Evolutionary conservation across 2,888 invertebrate genomes (phyloP).

Genomic region (Trachelus iudaicus): DNA sequence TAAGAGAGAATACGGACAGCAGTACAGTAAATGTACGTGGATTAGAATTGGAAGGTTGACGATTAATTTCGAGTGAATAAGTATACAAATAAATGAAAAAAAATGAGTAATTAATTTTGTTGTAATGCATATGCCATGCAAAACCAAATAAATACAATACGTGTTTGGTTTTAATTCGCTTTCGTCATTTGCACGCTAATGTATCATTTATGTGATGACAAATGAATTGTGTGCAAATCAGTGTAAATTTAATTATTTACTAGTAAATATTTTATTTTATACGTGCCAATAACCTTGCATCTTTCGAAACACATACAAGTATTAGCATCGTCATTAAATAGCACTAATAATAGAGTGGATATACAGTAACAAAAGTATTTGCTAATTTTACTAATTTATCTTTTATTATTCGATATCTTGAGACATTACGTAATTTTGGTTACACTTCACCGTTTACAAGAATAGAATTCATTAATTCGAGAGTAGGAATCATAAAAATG

Average conservation of each 20-base stretch:
- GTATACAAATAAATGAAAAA: conserved; percentile 15
- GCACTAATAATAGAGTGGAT: too few relatives aligned
- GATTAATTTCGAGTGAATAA: conserved; percentile 16
- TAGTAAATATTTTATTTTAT: not conserved
- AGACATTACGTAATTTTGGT: not conserved
- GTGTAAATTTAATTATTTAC: not conserved
- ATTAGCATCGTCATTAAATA: too few relatives aligned
- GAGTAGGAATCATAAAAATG: not conserved
- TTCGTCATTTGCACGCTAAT: conserved; percentile 5
- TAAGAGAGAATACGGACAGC: not conserved
- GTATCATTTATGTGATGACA: not conserved
- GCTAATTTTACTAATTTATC: too few relatives aligned
- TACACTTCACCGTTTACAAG: conserved; percentile 19
- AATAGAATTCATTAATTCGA: conserved; percentile 2
- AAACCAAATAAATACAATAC: conserved; percentile 34
- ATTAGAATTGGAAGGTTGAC: not conserved
- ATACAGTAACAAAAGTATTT: too few relatives aligned
- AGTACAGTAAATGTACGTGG: too few relatives aligned
- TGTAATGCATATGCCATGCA: conserved; percentile 26
- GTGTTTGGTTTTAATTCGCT: conserved; percentile 30
- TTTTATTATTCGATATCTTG: too few relatives aligned
- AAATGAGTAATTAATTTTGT: not conserved
- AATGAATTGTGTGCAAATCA: not conserved
- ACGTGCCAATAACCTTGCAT: too few relatives aligned
- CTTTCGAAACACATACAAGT: too few relatives aligned